Conservation (phyloP, 2,888 invertebrate genomes). For the Prionchulus punctatus region DNA sequence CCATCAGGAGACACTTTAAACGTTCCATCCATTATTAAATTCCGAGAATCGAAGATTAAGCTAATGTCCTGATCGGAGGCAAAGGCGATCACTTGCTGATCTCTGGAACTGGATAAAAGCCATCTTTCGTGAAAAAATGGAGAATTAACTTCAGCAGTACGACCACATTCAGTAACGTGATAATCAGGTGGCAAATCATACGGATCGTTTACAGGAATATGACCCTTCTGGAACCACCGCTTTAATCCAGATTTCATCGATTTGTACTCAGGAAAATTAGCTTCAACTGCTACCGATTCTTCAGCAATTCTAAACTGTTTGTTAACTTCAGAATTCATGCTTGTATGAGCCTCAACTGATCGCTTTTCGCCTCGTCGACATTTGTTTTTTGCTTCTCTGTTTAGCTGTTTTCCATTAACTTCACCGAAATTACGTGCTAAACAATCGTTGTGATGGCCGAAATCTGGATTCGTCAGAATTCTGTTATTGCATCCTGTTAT, state of each 20-base stretch:
- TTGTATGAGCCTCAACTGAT: not conserved
- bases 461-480: not conserved
- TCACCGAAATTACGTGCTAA: not conserved
- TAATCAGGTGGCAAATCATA: not conserved
- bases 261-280: not conserved
- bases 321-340: not conserved
- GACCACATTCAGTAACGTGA: conserved; percentile 3
- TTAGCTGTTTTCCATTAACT: not conserved
- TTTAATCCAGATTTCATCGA: conserved; percentile 1
- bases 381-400: not conserved
- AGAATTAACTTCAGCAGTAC: not conserved
- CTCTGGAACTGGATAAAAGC: not conserved
- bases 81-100: not conserved
- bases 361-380: not conserved
- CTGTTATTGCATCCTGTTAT: no score
- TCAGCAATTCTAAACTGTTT: not conserved
- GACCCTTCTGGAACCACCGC: not conserved
- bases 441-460: not conserved
- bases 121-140: not conserved
- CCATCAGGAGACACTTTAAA: not conserved
- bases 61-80: not conserved
- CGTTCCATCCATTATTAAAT: conserved; percentile 2
- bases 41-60: not conserved
- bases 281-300: not conserved
- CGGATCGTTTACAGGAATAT: not conserved